phyloP scores from a whole-genome alignment of 2,797 vertebrate genomes.

The Gouania willdenowi region DNA sequence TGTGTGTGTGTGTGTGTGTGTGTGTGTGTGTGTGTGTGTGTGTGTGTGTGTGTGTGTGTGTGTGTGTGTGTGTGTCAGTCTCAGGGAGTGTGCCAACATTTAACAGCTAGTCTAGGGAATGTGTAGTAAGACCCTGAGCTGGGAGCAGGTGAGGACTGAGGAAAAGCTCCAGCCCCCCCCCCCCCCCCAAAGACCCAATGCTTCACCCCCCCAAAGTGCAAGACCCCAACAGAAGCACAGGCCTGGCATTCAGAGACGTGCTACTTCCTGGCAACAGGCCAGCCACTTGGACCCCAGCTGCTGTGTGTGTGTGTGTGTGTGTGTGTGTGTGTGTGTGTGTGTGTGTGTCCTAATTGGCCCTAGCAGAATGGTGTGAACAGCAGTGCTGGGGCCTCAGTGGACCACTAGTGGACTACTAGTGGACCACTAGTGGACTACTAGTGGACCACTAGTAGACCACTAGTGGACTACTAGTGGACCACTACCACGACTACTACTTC shows the following conservation, averaged over 20 bases:
- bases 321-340: conserved; percentile 37
- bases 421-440: too few relatives aligned
- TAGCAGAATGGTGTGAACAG: conserved; percentile 52
- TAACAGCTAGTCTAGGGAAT: conserved; percentile 33
- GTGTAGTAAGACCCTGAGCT: conserved; percentile 28
- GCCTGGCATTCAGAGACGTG: conserved; percentile 54
- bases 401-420: too few relatives aligned
- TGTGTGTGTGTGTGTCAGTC: too few relatives aligned
- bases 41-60: too few relatives aligned
- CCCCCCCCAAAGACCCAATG: conserved; percentile 41
- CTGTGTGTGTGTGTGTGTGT: conserved; percentile 11
- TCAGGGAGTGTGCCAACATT: conserved; percentile 40
- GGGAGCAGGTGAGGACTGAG: conserved; percentile 60
- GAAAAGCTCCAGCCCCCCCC: conserved; percentile 34
- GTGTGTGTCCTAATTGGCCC: conserved; percentile 44
- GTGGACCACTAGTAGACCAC: too few relatives aligned
- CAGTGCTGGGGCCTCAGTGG: conserved; percentile 6
- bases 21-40: too few relatives aligned
- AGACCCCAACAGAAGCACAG: conserved; percentile 63
- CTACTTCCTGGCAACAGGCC: conserved; percentile 61
- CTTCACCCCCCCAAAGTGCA: conserved; percentile 26
- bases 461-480: too few relatives aligned
- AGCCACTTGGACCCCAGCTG: conserved; percentile 60
- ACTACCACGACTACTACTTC: too few relatives aligned
- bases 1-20: too few relatives aligned